Conservation (phyloP, 2,113 vertebrate genomes). For the Danionella cerebrum region DNA sequence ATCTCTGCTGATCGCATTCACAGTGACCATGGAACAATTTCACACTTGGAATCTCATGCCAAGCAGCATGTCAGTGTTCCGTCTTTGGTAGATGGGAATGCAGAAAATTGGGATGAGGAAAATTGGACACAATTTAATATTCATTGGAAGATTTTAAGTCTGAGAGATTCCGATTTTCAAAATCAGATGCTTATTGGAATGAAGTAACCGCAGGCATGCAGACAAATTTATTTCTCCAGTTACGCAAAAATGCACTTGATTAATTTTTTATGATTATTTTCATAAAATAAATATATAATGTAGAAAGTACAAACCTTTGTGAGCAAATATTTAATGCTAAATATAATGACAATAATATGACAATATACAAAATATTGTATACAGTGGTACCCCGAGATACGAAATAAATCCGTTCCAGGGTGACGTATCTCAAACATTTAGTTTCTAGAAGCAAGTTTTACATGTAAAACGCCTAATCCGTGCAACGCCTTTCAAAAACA, state of each 20-base stretch:
- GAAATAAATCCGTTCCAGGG: too few species aligned
- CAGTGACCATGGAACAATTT: conserved; percentile 51
- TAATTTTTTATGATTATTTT: not conserved
- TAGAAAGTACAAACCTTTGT: too few species aligned
- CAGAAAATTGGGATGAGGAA: conserved; percentile 8
- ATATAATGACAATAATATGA: too few species aligned
- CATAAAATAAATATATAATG: too few species aligned
- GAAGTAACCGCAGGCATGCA: conserved; percentile 1
- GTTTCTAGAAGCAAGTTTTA: too few species aligned
- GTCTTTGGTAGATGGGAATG: conserved; percentile 26
- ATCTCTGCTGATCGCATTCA: conserved; percentile 35
- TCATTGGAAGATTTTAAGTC: conserved; percentile 24
- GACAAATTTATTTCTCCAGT: conserved; percentile 22
- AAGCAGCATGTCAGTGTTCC: conserved; percentile 11
- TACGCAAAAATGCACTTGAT: not conserved
- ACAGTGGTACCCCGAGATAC: too few species aligned
- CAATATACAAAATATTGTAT: too few species aligned
- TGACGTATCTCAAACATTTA: too few species aligned
- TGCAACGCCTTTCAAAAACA: too few species aligned
- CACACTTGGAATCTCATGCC: conserved; percentile 50
- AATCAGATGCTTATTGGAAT: conserved; percentile 20
- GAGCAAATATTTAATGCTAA: too few species aligned
- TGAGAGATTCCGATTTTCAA: conserved; percentile 3
- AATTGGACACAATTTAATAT: conserved; percentile 33
- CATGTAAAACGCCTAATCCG: too few species aligned